A percentile compares a stretch with the other conserved stretches of the same genome.
phyloP scores from a whole-genome alignment of 2,113 vertebrate genomes.

The Myocastor coypus region DNA sequence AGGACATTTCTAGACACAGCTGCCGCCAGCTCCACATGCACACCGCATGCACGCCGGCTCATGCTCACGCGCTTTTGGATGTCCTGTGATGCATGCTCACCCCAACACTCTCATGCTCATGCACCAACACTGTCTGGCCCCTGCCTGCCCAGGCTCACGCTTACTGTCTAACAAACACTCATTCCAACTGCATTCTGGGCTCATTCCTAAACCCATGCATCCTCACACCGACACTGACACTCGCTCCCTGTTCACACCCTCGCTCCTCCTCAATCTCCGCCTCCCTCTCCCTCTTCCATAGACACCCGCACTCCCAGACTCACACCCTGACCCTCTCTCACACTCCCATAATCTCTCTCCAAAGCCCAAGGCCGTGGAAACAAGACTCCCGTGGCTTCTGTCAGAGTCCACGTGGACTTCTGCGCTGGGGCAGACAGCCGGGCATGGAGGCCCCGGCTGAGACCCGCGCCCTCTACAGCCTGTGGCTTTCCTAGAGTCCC shows the following conservation, averaged over 20 bases:
- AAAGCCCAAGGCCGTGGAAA: too few species aligned
- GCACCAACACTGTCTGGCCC: not conserved
- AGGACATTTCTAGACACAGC: too few species aligned
- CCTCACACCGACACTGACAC: not conserved
- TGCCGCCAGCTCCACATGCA: too few species aligned
- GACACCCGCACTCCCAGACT: not conserved
- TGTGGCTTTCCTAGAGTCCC: accelerated
- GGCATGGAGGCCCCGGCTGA: too few species aligned
- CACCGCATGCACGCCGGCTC: too few species aligned
- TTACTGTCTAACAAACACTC: not conserved
- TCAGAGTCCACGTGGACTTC: accelerated
- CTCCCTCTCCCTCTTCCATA: not conserved
- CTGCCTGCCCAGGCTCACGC: not conserved
- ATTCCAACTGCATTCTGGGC: not conserved
- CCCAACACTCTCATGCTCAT: too few species aligned
- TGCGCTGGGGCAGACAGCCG: not conserved
- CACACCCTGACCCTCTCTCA: not conserved
- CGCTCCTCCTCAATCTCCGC: not conserved
- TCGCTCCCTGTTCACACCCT: not conserved
- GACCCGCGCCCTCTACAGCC: not conserved
- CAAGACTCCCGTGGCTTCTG: not conserved
- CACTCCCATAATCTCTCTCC: not conserved
- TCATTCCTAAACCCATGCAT: too few species aligned
- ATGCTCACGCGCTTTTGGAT: too few species aligned
- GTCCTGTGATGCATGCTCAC: too few species aligned